Evolutionary conservation across 2,113 vertebrate species (phyloP), one percentile per base, ranked within the genome.

Genomic region (Aspiorhynchus laticeps): DNA sequence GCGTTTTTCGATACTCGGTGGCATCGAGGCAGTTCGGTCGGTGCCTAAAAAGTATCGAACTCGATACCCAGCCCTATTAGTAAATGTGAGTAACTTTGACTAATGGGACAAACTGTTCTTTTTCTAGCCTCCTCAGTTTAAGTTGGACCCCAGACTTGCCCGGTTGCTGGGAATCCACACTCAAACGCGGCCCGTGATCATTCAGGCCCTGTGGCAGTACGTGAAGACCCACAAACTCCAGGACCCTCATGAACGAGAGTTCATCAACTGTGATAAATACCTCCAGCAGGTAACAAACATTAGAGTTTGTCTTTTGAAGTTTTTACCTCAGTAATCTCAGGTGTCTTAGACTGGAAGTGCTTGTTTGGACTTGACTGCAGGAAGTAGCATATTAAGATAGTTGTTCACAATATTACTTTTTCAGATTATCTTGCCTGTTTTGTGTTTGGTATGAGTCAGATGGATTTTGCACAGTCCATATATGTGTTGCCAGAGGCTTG

Each of bases 171-270:
- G 97, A 15, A 97, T 97, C 74, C 96, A 97, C 89, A 97, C 96
- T 2, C 96, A 97, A 94, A 97, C 96, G 5, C 93, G 96, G 24
- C 97, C 97, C 0, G 97, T 97, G 78, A 97, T 97, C 92, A 97
- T 97, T 90, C 97, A 97, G 92, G 97, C 97, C 0, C 88, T 97
- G 63, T 97, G 97, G 97, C 97, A 97, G 38, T 97, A 97, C 48
- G 97, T 97, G 89, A 97, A 97, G 90, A 97, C 96, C 81, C 97
- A 97, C 89, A 97, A 97, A 87, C 95, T 97, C 10, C 97, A 97
- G 94, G 97, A 97, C 83, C 96, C 97, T 83, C 97, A 97, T 1
- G 97, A 97, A 87, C 88, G 97, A 63, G 97, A 97, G 87, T 97
- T 96, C 2, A 96, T 97, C 88, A 95, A 96, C 93, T 97, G 97